phyloP scores from a whole-genome alignment of 2,113 vertebrate genomes.

The Pteruthius melanotis region DNA sequence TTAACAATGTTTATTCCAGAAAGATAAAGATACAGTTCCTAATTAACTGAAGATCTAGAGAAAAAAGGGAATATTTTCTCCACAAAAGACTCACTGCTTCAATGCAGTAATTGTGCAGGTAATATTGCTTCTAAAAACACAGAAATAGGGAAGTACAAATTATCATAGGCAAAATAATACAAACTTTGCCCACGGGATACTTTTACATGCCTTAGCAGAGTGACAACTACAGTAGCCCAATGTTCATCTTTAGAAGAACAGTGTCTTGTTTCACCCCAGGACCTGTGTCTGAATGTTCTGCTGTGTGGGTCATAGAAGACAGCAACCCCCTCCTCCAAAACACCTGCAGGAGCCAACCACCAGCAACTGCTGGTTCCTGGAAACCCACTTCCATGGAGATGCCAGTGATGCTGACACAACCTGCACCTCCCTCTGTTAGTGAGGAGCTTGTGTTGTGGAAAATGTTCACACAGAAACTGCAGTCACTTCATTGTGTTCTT shows the following conservation, averaged over 20 bases:
- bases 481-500: accelerated
- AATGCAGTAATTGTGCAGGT: neutral
- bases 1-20: neutral
- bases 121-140: neutral
- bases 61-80: neutral
- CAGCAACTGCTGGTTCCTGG: neutral
- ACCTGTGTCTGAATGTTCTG: neutral
- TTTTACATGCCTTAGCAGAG: neutral
- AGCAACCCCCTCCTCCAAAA: no score
- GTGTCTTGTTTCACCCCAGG: neutral
- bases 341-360: neutral
- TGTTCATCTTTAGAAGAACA: neutral
- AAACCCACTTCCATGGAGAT: neutral
- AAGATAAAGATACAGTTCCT: neutral
- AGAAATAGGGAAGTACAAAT: neutral
- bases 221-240: neutral
- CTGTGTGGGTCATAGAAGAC: accelerated
- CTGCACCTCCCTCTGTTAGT: neutral
- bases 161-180: accelerated
- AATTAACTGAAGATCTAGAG: neutral
- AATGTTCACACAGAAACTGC: neutral
- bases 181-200: neutral
- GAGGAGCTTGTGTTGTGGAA: neutral
- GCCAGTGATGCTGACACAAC: accelerated
- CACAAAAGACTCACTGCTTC: neutral